A percentile compares a stretch with the other conserved stretches of the same genome.
Conservation (phyloP, 2,113 vertebrate species). For the Oophaga pumilio region DNA sequence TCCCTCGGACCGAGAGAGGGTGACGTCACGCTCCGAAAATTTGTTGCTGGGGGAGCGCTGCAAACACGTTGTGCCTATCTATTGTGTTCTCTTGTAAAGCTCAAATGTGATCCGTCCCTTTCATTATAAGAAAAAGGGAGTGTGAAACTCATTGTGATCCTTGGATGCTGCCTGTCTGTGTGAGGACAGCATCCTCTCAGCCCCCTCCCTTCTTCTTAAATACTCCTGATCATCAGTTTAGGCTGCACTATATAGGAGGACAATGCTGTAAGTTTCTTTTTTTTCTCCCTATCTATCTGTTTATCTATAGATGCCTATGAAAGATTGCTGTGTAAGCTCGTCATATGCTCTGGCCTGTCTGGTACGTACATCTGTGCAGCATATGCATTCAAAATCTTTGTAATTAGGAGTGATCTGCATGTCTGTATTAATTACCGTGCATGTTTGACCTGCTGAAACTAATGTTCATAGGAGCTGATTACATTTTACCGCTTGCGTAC, state of each 20-base stretch:
- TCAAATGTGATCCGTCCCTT: slow-evolving; percentile 53
- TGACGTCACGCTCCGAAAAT: slow-evolving; percentile 67
- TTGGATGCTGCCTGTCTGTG: slow-evolving; percentile 49
- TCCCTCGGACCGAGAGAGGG: slow-evolving; percentile 59
- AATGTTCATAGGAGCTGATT: slow-evolving; percentile 19
- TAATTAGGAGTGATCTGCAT: slow-evolving; percentile 16
- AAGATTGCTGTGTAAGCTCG: background rate
- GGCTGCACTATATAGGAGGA: slow-evolving; percentile 40
- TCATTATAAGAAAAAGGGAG: slow-evolving; percentile 47
- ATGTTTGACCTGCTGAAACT: slow-evolving; percentile 40
- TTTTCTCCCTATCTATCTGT: background rate
- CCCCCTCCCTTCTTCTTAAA: slow-evolving; percentile 39
- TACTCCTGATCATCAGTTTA: slow-evolving; percentile 46
- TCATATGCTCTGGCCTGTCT: slow-evolving; percentile 35
- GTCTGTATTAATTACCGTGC: slow-evolving; percentile 36
- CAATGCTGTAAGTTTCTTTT: slow-evolving; percentile 47
- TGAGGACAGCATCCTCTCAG: slow-evolving; percentile 41
- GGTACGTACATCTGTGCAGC: slow-evolving; percentile 15
- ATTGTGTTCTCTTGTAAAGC: slow-evolving; percentile 50
- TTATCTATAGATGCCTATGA: background rate
- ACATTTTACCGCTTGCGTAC: slow-evolving; percentile 3
- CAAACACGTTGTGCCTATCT: slow-evolving; percentile 46
- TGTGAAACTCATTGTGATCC: slow-evolving; percentile 55
- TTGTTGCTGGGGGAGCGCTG: slow-evolving; percentile 58
- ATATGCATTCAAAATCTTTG: slow-evolving; percentile 15